Evolutionary conservation across 2,797 vertebrate species (phyloP), one percentile per base, ranked within the genome.

Genomic region (Rhinichthys osculus): DNA sequence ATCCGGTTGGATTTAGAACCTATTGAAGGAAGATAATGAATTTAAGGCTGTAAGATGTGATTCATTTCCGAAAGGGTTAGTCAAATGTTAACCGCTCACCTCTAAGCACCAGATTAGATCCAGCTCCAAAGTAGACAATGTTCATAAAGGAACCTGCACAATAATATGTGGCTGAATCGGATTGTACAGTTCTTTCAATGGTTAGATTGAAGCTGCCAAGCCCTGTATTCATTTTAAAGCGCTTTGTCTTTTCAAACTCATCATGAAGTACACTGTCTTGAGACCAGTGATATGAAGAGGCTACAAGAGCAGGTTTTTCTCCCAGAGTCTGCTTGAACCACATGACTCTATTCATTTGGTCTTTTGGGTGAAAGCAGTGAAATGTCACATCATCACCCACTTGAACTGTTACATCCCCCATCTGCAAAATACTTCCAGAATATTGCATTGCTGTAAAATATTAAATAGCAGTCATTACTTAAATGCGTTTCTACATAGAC

Each of bases 301-400:
- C 40, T n/a, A 86, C 2, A 7, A 86, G 19, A 11, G 74, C 38
- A 19, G 78, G 85, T 57, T 74, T 69, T 17, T 81, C 42, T 76
- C 85, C 85, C 17, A 76, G 42, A 42, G 14, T 5, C 40, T 86
- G 78, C 76, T 82, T 81, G 78, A 67, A 77, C 85, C 85, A 86
- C 78, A 85, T 66, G 7, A 82, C 85, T 52, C 81, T 76, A 35
- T 85, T 72, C 3, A 77, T 17, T 35, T 81, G 44, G 2, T 67
- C 44, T 82, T 81, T 57, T 11, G 78, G 70, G 30, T 86, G 78
- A 81, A 76, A 76, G 78, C 85, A 81, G 52, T 72, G 6, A 33
- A 86, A 57, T 23, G 47, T 42, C 71, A 82, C 85, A 69, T 86
- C 2, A 23, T 81, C 70, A 33, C 85, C 85, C 64, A 67, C 71